Base-by-base conservation (phyloP, 2,888 invertebrate species). In the Drosophila yooni region DNA sequence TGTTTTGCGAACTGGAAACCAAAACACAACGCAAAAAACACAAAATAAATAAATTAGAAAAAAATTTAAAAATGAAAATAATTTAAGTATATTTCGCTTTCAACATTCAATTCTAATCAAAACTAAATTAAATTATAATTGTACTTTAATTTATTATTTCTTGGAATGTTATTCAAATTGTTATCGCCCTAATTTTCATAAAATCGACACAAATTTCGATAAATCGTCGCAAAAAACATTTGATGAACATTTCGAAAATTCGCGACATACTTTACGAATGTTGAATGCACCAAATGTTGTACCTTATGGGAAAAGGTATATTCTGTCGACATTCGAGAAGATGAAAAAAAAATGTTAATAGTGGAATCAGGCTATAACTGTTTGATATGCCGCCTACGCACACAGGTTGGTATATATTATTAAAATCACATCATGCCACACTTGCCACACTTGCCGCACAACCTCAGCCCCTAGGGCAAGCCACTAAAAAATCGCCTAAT, bases 401-500 rank as follows among this genome's bases (percentile, higher is more conserved):
- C 25, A 15, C 46, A 8, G 8, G 21, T 21, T 25, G 21, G 46
- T 15, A 25, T 15, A 25, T 57, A 34, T 48, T 27, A 53, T 34
- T 18, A 33, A 67, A 67, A 68, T 68, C 56, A 64, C 50, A 77
- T 36, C 36, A 48, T 34, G 34, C 2, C 46, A 57, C 25, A 25
- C 25, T 46, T 15, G 21, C 8, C 21, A 8, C 46, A 46, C 21
- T 46, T 8, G 21, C 15, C 8, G 25, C 15, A 46, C 15, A 25
- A 25, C 46, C 8, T 2, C 46, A 15, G 8, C 15, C 36, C 34
- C 52, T 21, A 31, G 51, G 31, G 48, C 21, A 43, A 25, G 46
- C 18, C 43, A 53, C 54, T 31, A 62, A 77, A 77, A 81, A 63
- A 57, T 60, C 54, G 31, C 33, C 61, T 79, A 79, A 79, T 79